These are phyloP conservation scores for Psilopsiagon aymara DNA, from an alignment of 2,113 vertebrate genomes.

Conservation along the genomic window DNA sequence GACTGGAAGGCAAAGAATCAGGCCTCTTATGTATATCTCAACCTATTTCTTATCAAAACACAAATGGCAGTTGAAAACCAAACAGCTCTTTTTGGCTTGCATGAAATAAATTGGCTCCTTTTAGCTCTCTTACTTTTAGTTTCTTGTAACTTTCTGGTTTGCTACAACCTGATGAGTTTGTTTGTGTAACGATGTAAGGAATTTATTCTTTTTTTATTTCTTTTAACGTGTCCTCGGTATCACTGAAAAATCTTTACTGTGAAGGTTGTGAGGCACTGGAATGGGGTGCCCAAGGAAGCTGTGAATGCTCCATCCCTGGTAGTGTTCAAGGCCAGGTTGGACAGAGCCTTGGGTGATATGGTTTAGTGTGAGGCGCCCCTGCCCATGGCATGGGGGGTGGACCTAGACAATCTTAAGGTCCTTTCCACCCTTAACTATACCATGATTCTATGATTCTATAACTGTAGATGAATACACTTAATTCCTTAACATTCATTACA, in stretches of 20 bases:
- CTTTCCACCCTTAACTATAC: too few species aligned
- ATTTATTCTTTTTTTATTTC: not conserved
- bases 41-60: not conserved
- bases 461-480: not conserved
- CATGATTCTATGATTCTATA: not conserved
- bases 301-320: too few species aligned
- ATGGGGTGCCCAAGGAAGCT: too few species aligned
- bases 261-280: too few species aligned
- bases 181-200: not conserved
- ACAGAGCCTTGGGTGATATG: too few species aligned
- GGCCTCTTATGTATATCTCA: not conserved
- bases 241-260: not conserved
- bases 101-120: not conserved
- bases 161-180: not conserved
- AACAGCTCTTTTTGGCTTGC: not conserved
- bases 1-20: not conserved
- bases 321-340: too few species aligned
- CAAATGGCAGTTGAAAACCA: not conserved
- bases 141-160: not conserved
- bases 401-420: too few species aligned
- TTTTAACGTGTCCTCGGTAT: not conserved
- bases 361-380: too few species aligned
- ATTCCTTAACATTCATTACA: not conserved
- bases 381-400: too few species aligned
- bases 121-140: not conserved